Conservation (phyloP, 30 jellyfish, hydroid and myxozoan species). For the Hydractinia symbiolongicarpus region DNA sequence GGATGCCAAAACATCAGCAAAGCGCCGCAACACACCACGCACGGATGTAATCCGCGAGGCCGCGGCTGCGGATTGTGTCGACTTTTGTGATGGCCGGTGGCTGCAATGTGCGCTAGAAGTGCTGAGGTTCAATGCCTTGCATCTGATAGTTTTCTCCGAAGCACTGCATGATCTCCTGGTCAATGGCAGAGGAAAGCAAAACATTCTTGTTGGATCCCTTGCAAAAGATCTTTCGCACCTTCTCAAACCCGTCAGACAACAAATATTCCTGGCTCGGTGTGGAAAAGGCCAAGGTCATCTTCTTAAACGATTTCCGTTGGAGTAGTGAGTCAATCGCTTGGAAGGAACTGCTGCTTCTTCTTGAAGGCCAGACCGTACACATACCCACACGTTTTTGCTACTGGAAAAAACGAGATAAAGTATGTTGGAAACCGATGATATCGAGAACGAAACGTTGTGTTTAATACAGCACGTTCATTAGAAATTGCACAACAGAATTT, state of each 20-base stretch:
- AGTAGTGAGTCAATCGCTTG: slow-evolving; percentile 25
- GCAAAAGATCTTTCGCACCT: not conserved
- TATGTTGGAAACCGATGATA: not conserved
- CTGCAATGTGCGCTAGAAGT: slow-evolving; percentile 46
- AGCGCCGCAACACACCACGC: not conserved
- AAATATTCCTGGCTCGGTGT: slow-evolving; percentile 35
- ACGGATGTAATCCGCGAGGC: slow-evolving; percentile 8
- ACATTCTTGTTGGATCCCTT: slow-evolving; percentile 33
- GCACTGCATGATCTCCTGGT: slow-evolving; percentile 23
- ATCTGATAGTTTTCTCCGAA: slow-evolving; percentile 29
- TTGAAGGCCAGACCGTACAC: slow-evolving; percentile 48
- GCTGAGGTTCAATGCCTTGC: slow-evolving; percentile 8
- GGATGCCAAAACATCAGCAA: not conserved
- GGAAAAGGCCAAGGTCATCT: slow-evolving; percentile 32
- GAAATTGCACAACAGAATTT: no score
- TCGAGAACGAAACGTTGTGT: not conserved
- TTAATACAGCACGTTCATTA: no score
- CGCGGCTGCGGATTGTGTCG: slow-evolving; percentile 12
- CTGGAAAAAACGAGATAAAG: not conserved
- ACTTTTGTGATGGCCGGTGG: slow-evolving; percentile 30
- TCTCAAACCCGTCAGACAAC: slow-evolving; percentile 31
- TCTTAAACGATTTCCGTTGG: slow-evolving; percentile 45
- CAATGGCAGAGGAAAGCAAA: slow-evolving; percentile 40
- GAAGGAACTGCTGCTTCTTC: slow-evolving; percentile 26
- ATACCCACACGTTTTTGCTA: slow-evolving; percentile 37